Evolutionary conservation across 1,140 invertebrate genomes (phyloP).

Genomic region (Hylaeus volcanicus): DNA sequence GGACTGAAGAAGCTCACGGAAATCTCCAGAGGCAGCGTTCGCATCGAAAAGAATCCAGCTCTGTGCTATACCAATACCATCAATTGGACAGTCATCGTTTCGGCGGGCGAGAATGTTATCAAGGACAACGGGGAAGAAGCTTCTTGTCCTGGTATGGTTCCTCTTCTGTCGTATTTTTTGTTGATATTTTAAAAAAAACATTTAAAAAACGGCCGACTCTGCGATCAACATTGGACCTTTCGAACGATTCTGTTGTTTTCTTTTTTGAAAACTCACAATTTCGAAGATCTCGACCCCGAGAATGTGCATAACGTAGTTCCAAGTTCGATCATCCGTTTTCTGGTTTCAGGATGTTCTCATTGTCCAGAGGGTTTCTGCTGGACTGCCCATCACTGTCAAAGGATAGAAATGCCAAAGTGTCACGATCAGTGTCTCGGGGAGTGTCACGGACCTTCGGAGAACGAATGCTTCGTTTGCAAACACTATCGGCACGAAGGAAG

Average conservation of each 20-base stretch:
- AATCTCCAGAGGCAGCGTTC: slow-evolving; percentile 85
- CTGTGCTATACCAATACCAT: slow-evolving; percentile 88
- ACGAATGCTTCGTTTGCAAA: slow-evolving; percentile 82
- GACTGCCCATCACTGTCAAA: slow-evolving; percentile 67
- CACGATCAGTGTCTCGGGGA: slow-evolving; percentile 84
- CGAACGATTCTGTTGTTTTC: too few relatives aligned
- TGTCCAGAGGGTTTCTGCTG: slow-evolving; percentile 70
- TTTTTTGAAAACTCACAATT: too few relatives aligned
- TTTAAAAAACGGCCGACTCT: too few relatives aligned
- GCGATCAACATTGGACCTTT: too few relatives aligned
- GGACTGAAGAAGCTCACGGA: slow-evolving; percentile 85
- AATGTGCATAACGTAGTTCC: too few relatives aligned
- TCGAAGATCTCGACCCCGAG: too few relatives aligned
- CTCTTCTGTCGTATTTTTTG: too few relatives aligned
- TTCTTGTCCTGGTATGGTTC: slow-evolving; percentile 56
- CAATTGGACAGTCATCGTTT: slow-evolving; percentile 85
- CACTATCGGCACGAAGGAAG: slow-evolving; percentile 77
- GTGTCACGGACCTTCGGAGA: slow-evolving; percentile 78
- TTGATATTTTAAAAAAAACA: too few relatives aligned
- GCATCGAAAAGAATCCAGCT: slow-evolving; percentile 86
- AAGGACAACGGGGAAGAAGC: slow-evolving; percentile 69
- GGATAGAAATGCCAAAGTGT: slow-evolving; percentile 75
- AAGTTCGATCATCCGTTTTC: neutral
- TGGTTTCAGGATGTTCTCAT: slow-evolving; percentile 63
- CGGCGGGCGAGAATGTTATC: slow-evolving; percentile 78